Conservation (phyloP, 2,797 vertebrate genomes). For the Dendrocincla fuliginosa region DNA sequence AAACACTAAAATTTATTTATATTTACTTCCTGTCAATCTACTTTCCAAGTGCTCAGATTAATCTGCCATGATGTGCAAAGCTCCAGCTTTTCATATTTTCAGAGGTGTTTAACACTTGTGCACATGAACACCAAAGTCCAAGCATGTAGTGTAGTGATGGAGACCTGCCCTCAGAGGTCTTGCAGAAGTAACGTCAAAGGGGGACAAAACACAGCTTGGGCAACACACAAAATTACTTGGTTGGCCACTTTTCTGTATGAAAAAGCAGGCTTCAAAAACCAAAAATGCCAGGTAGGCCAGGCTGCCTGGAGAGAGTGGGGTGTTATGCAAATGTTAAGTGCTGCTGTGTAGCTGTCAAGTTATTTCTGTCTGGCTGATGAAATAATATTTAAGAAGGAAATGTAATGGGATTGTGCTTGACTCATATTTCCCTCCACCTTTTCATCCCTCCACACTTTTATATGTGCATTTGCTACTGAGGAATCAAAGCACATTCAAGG, state of each 20-base stretch:
- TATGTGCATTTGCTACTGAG: not conserved
- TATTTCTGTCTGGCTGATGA: constrained; percentile 1
- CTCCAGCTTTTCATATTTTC: not conserved
- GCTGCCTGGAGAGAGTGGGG: not conserved
- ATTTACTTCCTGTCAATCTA: not conserved
- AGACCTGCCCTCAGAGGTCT: not conserved
- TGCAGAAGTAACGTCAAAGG: not conserved
- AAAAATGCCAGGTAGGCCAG: not conserved
- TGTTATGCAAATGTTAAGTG: not conserved
- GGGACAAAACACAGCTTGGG: not conserved
- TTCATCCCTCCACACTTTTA: not conserved
- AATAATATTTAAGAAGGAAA: not conserved
- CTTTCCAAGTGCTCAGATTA: not conserved
- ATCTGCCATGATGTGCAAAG: not conserved
- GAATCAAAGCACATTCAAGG: not conserved
- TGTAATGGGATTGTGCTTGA: not conserved
- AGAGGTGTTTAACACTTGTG: not conserved
- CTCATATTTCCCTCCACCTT: not conserved
- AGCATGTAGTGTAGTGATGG: not conserved
- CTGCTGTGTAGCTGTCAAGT: not conserved
- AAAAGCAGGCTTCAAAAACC: not conserved
- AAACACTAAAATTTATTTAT: not conserved
- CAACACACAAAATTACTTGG: not conserved
- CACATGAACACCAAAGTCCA: not conserved
- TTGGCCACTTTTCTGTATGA: not conserved